Conservation (phyloP, 2,888 invertebrate genomes). For the Luffia ferchaultella region DNA sequence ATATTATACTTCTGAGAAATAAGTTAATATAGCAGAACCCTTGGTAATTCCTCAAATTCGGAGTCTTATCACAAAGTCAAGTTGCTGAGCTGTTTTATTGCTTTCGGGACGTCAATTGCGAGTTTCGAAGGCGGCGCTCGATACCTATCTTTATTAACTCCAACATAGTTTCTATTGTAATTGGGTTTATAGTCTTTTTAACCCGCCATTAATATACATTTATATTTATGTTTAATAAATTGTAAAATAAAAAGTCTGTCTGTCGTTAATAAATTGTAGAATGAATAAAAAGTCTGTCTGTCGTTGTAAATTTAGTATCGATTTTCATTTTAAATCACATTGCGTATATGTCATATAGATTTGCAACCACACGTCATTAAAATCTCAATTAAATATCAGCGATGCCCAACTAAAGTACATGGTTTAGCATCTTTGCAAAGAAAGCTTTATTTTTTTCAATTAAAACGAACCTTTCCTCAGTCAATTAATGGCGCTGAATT, state of each 20-base stretch:
- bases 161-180: not conserved
- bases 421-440: no score
- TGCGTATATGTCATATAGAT: no score
- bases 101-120: not conserved
- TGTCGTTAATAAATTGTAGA: no score
- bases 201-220: no score
- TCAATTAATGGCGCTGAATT: not conserved
- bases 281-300: no score
- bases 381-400: no score
- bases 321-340: no score
- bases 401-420: no score
- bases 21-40: not conserved
- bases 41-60: not conserved
- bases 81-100: not conserved
- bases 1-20: not conserved
- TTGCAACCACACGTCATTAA: no score
- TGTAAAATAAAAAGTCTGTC: no score
- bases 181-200: not conserved
- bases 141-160: not conserved
- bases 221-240: no score
- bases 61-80: not conserved
- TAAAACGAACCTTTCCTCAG: not conserved
- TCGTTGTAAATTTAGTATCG: no score
- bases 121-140: not conserved
- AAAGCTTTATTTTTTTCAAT: not conserved